phyloP scores from a whole-genome alignment of 2,888 invertebrate species.

The Elmis aenea region DNA sequence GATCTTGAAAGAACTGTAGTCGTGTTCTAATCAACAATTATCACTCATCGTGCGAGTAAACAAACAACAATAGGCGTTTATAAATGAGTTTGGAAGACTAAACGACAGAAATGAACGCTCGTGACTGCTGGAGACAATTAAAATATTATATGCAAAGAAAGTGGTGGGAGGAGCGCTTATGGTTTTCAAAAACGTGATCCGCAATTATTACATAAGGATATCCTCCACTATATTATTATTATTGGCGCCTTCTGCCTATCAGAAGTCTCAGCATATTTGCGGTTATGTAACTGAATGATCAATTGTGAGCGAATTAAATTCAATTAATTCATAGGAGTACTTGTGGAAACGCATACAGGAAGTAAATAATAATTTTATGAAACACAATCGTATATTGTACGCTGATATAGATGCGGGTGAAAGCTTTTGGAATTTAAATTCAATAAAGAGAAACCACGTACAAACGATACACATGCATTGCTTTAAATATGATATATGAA shows the following conservation, averaged over 20 bases:
- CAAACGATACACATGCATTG: too few species aligned
- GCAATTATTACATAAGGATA: constrained; percentile 9
- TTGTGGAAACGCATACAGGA: too few species aligned
- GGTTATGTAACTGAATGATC: constrained; percentile 31
- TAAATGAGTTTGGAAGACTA: constrained; percentile 12
- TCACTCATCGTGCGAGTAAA: constrained; percentile 11
- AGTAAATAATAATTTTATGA: constrained; percentile 16
- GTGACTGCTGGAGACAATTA: constrained; percentile 3
- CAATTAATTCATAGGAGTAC: constrained; percentile 26
- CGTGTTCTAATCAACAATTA: constrained; percentile 6
- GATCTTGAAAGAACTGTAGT: constrained; percentile 15
- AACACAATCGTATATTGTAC: constrained; percentile 8
- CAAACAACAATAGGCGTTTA: constrained; percentile 11
- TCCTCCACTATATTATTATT: constrained; percentile 1
- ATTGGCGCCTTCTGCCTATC: constrained; percentile 15
- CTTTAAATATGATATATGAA: too few species aligned
- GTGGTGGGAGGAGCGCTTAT: constrained; percentile 7
- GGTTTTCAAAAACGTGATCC: constrained; percentile 12
- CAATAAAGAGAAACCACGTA: too few species aligned
- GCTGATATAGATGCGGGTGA: constrained; percentile 13
- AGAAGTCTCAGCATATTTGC: constrained; percentile 20
- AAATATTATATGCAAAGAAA: neutral
- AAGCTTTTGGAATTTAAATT: constrained; percentile 9
- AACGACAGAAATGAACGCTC: constrained; percentile 11
- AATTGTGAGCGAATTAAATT: constrained; percentile 31